Evolutionary conservation across 2,797 vertebrate genomes (phyloP).

Genomic region (Sebastes taczanowskii): DNA sequence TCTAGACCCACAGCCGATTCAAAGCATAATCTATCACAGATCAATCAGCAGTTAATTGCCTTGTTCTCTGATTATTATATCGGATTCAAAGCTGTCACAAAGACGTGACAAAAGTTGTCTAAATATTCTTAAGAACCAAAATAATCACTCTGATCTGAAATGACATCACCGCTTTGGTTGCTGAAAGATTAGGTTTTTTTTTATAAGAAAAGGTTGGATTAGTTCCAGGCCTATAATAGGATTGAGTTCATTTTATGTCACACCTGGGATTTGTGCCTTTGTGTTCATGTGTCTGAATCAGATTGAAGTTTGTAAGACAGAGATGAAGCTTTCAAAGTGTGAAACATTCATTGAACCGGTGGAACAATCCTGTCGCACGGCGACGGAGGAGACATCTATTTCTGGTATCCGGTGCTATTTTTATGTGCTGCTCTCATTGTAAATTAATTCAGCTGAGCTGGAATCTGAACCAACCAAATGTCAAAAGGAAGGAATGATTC

Average conservation of each 20-base stretch:
- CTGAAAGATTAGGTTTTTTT: neutral
- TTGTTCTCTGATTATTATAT: neutral
- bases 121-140: neutral
- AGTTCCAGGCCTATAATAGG: constrained; percentile 32
- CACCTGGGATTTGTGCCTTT: constrained; percentile 32
- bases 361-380: constrained; percentile 43
- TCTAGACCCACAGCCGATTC: neutral
- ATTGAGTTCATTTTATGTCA: constrained; percentile 40
- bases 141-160: constrained; percentile 8
- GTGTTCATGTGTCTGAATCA: constrained; percentile 18
- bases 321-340: constrained; percentile 26
- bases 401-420: constrained; percentile 63
- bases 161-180: neutral
- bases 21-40: neutral
- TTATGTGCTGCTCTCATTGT: constrained; percentile 41
- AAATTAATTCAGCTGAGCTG: constrained; percentile 46
- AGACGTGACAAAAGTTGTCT: neutral
- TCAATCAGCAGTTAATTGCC: neutral
- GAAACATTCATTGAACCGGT: constrained; percentile 32
- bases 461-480: constrained; percentile 17
- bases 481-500: constrained; percentile 18
- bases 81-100: neutral
- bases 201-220: neutral
- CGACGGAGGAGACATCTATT: constrained; percentile 59
- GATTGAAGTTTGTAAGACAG: constrained; percentile 12